A percentile compares a stretch with the other conserved stretches of the same genome.
Evolutionary conservation across 2,888 invertebrate genomes (phyloP).

Genomic region (Cremastinae sp.): DNA sequence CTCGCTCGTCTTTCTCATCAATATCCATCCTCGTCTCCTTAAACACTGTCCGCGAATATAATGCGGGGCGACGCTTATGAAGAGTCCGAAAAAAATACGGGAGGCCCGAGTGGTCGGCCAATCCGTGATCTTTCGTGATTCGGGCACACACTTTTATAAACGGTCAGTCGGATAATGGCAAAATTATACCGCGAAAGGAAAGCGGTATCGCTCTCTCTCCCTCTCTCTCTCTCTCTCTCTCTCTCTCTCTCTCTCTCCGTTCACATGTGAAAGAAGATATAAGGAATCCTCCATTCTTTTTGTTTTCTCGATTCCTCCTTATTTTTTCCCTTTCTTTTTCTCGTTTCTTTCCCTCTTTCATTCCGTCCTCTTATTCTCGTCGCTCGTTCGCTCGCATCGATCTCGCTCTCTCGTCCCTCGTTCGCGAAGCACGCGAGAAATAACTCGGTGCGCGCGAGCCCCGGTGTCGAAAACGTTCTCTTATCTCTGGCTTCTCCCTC

Average conservation of each 20-base stretch:
- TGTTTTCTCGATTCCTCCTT: slow-evolving; percentile 18
- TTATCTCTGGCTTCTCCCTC: slow-evolving; percentile 50
- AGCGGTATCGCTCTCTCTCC: slow-evolving; percentile 42
- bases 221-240: too few relatives aligned
- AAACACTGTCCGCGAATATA: slow-evolving; percentile 21
- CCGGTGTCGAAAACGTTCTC: slow-evolving; percentile 65
- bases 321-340: slow-evolving; percentile 23
- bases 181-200: slow-evolving; percentile 71
- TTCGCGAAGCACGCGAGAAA: slow-evolving; percentile 25
- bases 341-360: slow-evolving; percentile 18
- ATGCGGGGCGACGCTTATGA: slow-evolving; percentile 40
- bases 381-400: neutral
- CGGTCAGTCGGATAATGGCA: slow-evolving; percentile 67
- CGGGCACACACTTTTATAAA: slow-evolving; percentile 13
- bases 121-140: slow-evolving; percentile 30
- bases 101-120: slow-evolving; percentile 44
- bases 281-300: slow-evolving; percentile 49
- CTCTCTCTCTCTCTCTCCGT: too few relatives aligned
- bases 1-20: slow-evolving; percentile 50
- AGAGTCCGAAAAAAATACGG: slow-evolving; percentile 17
- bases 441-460: slow-evolving; percentile 27
- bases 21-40: slow-evolving; percentile 26
- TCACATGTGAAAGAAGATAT: slow-evolving; percentile 63
- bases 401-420: neutral
- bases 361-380: neutral